Percentiles rank a stretch among this genome's conserved stretches.
phyloP scores from a whole-genome alignment of 2,797 vertebrate species.

The Peromyscus melanophrys region DNA sequence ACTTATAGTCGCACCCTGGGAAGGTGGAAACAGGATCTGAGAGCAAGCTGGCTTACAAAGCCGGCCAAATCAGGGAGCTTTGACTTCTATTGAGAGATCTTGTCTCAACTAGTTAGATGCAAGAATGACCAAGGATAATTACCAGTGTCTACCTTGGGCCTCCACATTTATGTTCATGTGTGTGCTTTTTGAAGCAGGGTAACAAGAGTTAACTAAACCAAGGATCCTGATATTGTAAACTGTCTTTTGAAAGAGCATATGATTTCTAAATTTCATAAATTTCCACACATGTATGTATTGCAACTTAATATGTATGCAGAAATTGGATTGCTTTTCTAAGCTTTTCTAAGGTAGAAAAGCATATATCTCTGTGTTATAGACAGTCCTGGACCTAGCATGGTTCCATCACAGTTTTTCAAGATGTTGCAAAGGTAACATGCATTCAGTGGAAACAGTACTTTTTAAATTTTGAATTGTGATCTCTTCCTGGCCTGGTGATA shows the following conservation, averaged over 20 bases:
- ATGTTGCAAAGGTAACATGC: neutral
- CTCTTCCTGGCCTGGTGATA: neutral
- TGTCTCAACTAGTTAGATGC: neutral
- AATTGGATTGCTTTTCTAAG: slow-evolving; percentile 38
- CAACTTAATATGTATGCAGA: neutral
- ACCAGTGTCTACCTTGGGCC: neutral
- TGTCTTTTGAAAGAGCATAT: slow-evolving; percentile 23
- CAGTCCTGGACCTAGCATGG: neutral
- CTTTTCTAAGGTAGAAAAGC: neutral
- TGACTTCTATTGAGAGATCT: neutral
- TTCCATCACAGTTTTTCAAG: neutral
- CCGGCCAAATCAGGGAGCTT: neutral
- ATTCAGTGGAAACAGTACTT: neutral
- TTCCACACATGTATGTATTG: neutral
- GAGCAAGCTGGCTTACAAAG: neutral
- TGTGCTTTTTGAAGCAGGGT: neutral
- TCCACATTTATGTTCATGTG: neutral
- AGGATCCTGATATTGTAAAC: neutral
- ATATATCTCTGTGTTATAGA: neutral
- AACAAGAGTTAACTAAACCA: neutral
- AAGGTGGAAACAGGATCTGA: neutral
- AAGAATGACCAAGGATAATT: neutral
- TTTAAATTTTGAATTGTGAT: neutral
- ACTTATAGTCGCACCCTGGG: neutral
- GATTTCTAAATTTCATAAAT: slow-evolving; percentile 10